Percentiles rank a stretch among this genome's conserved stretches.
Evolutionary conservation across 1,140 invertebrate species (phyloP).

Genomic region (Aporrectodea caliginosa): DNA sequence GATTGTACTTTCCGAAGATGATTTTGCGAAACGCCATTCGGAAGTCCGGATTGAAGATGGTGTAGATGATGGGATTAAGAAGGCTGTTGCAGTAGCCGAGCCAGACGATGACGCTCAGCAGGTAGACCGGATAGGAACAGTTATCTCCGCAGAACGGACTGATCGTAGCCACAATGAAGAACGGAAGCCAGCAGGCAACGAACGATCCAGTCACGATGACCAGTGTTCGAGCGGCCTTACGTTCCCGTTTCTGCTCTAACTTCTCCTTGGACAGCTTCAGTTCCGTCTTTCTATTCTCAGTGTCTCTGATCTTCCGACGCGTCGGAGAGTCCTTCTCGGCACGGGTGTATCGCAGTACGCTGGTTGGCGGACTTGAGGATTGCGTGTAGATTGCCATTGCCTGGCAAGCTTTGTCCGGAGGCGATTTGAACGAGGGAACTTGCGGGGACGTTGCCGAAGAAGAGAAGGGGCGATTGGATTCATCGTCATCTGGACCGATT

Average conservation of each 20-base stretch:
- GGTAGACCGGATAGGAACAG: slow-evolving; percentile 44
- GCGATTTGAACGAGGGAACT: too few species aligned
- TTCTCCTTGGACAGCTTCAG: slow-evolving; percentile 48
- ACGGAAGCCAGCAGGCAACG: slow-evolving; percentile 63
- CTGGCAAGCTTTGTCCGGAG: too few species aligned
- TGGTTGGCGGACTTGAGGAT: too few species aligned
- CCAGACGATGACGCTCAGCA: slow-evolving; percentile 55
- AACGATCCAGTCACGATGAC: slow-evolving; percentile 64
- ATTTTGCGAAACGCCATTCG: slow-evolving; percentile 55
- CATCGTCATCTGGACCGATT: not conserved
- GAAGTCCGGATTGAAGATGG: slow-evolving; percentile 66
- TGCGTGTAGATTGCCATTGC: too few species aligned
- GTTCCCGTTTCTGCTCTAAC: slow-evolving; percentile 56
- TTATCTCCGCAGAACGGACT: slow-evolving; percentile 58
- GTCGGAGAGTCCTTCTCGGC: too few species aligned
- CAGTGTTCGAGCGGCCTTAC: slow-evolving; percentile 57
- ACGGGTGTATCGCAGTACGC: too few species aligned
- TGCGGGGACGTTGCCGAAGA: too few species aligned
- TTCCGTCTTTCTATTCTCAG: too few species aligned
- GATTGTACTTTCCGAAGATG: slow-evolving; percentile 25
- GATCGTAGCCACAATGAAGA: slow-evolving; percentile 62
- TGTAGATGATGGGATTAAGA: slow-evolving; percentile 60
- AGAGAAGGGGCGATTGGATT: too few species aligned
- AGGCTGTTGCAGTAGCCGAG: slow-evolving; percentile 59
- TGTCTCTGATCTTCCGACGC: too few species aligned